phyloP scores from a whole-genome alignment of 2,113 vertebrate genomes.

The Neolamprologus brichardi region DNA sequence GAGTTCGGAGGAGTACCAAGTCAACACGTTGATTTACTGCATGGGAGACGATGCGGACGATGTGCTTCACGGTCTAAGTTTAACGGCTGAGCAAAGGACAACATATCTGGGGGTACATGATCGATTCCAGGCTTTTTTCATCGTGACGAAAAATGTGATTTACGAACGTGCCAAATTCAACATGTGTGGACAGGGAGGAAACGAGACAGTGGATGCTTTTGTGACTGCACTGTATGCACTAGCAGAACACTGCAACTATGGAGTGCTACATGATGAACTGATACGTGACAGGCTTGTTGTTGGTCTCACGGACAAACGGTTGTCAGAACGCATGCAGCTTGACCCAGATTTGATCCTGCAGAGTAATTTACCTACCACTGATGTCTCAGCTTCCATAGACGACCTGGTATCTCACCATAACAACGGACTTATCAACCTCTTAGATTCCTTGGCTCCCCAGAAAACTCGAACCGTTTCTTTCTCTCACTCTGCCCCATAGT shows the following conservation, averaged over 20 bases:
- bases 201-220: not conserved
- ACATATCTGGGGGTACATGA: not conserved
- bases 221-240: not conserved
- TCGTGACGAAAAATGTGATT: not conserved
- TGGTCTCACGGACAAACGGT: not conserved
- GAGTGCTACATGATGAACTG: not conserved
- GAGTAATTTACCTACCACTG: not conserved
- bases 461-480: too few species aligned
- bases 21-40: not conserved
- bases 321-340: not conserved
- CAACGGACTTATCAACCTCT: too few species aligned
- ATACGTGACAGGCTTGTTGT: not conserved
- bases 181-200: not conserved
- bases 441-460: not conserved
- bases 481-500: too few species aligned
- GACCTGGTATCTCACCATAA: not conserved
- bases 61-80: not conserved
- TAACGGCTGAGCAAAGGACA: not conserved
- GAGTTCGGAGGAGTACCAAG: not conserved
- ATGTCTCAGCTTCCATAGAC: not conserved
- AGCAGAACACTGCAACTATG: not conserved
- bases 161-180: not conserved
- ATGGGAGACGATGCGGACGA: not conserved
- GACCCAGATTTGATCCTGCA: not conserved
- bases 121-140: not conserved